Evolutionary conservation across 2,113 vertebrate genomes (phyloP).

Genomic region (Propithecus coquereli): DNA sequence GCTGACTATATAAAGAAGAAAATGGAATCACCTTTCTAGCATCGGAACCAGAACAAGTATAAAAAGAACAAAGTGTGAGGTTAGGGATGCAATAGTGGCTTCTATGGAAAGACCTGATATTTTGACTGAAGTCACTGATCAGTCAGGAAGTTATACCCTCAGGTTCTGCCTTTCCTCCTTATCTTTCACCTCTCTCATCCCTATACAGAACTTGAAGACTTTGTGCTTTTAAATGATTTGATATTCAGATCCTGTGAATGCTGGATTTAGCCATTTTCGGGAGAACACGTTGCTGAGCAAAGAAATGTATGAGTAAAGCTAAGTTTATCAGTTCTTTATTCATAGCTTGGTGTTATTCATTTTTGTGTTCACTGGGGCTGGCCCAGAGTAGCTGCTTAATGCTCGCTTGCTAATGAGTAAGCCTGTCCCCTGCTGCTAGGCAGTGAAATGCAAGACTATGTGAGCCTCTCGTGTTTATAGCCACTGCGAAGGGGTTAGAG

Average conservation of each 20-base stretch:
- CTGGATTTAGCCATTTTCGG: too few relatives aligned
- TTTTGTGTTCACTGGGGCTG: neutral
- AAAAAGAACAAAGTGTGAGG: neutral
- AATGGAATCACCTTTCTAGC: neutral
- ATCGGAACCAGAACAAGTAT: neutral
- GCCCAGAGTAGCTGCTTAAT: slow-evolving; percentile 10
- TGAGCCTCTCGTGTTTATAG: neutral
- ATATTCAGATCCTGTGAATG: neutral
- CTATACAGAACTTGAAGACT: neutral
- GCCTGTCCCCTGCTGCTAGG: neutral
- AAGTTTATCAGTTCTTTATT: slow-evolving; percentile 31
- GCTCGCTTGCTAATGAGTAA: neutral
- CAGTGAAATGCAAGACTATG: neutral
- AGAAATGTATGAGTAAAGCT: slow-evolving; percentile 20
- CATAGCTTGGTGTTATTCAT: neutral
- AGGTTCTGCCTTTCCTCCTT: neutral
- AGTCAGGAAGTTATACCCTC: neutral
- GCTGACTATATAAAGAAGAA: neutral
- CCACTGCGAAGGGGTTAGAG: neutral
- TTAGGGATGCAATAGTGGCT: neutral
- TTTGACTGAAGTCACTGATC: slow-evolving; percentile 29
- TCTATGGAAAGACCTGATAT: neutral
- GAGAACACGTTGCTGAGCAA: neutral
- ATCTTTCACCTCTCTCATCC: neutral
- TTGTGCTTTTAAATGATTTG: neutral